These are phyloP conservation scores for Halictus quadricinctus DNA, from an alignment of 2,888 invertebrate genomes.

Conservation along the genomic window DNA sequence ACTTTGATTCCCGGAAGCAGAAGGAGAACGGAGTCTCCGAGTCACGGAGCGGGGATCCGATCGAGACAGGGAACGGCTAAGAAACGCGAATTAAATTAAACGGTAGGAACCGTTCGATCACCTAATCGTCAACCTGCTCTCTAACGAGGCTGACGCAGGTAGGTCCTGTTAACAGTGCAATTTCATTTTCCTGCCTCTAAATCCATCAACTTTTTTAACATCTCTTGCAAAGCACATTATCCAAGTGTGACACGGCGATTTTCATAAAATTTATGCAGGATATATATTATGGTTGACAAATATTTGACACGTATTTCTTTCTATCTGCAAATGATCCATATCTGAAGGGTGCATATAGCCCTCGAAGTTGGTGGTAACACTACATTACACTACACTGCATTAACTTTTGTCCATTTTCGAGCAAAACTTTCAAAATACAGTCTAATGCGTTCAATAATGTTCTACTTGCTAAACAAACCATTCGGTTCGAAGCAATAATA, in stretches of 20 bases:
- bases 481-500: neutral
- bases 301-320: no score
- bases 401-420: no score
- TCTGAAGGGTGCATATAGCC: no score
- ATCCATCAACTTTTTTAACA: neutral
- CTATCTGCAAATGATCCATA: no score
- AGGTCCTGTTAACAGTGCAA: neutral
- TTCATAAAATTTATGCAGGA: no score
- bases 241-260: no score
- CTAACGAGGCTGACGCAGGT: neutral
- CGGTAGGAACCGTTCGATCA: neutral
- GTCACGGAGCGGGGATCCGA: neutral
- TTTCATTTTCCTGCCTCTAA: neutral
- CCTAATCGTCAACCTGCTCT: neutral
- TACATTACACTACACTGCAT: no score
- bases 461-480: no score
- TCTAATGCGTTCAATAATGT: no score
- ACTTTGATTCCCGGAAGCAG: conserved; percentile 41
- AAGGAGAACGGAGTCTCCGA: neutral
- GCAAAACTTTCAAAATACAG: no score
- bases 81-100: neutral
- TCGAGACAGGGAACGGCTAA: neutral
- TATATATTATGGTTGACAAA: no score
- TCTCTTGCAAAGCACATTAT: neutral
- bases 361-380: no score